Evolutionary conservation across 2,113 vertebrate species (phyloP).

Genomic region (Oreotragus oreotragus): DNA sequence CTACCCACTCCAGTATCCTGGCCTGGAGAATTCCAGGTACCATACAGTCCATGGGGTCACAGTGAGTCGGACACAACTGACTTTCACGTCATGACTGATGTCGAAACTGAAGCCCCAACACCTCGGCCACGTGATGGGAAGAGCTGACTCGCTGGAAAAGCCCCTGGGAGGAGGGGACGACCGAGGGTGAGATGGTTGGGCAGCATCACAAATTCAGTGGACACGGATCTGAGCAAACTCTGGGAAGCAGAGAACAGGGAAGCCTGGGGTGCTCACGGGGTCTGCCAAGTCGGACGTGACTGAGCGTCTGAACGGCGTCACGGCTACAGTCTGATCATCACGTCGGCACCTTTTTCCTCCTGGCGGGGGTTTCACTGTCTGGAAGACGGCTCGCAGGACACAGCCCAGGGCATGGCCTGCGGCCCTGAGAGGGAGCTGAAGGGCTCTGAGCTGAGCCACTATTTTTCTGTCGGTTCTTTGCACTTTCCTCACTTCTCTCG

Average conservation of each 20-base stretch:
- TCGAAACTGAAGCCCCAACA: not conserved
- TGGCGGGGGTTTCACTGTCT: not conserved
- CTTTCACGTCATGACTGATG: not conserved
- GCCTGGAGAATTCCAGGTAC: not conserved
- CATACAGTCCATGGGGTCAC: not conserved
- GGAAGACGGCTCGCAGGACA: not conserved
- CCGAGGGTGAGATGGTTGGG: not conserved
- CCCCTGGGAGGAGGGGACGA: not conserved
- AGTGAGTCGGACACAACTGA: not conserved
- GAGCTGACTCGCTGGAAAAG: not conserved
- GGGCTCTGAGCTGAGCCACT: too few relatives aligned
- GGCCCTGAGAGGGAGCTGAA: not conserved
- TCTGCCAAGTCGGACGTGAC: not conserved
- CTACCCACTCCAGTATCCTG: not conserved
- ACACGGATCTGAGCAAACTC: not conserved
- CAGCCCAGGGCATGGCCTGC: accelerated
- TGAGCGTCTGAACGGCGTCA: not conserved
- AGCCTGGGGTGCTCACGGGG: not conserved
- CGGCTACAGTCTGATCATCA: accelerated
- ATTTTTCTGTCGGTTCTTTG: not conserved
- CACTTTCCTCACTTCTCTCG: not conserved
- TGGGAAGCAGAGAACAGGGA: not conserved
- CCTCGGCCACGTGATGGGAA: not conserved
- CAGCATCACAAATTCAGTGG: not conserved
- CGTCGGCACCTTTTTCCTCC: not conserved